Percentiles rank a stretch among this genome's conserved stretches.
phyloP scores from a whole-genome alignment of 2,113 vertebrate species.

The Cyphomyrus discorhynchus region DNA sequence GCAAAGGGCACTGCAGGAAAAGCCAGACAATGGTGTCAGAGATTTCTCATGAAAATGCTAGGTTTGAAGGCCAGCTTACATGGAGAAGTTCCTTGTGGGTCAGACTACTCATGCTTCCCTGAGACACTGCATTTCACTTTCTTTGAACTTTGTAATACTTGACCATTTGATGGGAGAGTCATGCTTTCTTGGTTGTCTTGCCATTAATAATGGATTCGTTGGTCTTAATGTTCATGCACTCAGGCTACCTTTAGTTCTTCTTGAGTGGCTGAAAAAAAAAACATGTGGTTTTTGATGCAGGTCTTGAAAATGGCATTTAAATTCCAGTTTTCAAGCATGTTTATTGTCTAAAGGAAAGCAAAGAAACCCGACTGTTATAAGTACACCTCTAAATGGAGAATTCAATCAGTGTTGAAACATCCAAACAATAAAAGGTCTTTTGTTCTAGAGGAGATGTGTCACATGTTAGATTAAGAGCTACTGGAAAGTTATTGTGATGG shows the following conservation, averaged over 20 bases:
- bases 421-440: conserved; percentile 13
- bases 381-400: background rate
- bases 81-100: background rate
- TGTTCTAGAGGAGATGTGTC: conserved; percentile 9
- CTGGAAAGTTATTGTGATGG: conserved; percentile 26
- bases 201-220: background rate
- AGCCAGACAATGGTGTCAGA: background rate
- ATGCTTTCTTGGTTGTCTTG: background rate
- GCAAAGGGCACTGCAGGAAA: background rate
- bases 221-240: background rate
- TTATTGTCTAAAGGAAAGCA: background rate
- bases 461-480: conserved; percentile 16
- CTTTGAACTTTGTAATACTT: background rate
- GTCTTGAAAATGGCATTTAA: background rate
- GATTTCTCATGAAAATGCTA: background rate
- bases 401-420: conserved; percentile 14
- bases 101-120: background rate
- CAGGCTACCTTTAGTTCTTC: background rate
- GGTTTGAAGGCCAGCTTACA: background rate
- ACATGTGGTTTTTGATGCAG: background rate
- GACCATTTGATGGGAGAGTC: background rate
- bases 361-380: background rate
- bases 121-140: background rate
- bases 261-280: background rate
- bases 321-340: background rate